Percentiles rank a stretch among this genome's conserved stretches.
Evolutionary conservation across 2,797 vertebrate species (phyloP).

Genomic region (Darevskia nairensis): DNA sequence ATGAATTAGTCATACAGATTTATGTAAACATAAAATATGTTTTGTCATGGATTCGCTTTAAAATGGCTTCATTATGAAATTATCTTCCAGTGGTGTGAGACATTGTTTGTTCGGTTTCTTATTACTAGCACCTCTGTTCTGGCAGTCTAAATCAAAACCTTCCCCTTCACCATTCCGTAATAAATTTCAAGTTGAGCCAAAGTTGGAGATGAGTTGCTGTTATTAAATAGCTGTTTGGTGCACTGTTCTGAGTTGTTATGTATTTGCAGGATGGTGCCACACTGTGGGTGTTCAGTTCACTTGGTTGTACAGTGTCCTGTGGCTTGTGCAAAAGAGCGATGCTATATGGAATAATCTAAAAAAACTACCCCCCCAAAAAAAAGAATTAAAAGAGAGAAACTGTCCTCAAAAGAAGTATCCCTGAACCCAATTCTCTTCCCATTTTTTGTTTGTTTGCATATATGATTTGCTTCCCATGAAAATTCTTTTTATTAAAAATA

Average conservation of each 20-base stretch:
- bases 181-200: not conserved
- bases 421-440: not conserved
- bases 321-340: too few species aligned
- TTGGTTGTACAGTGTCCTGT: too few species aligned
- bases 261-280: too few species aligned
- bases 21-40: conserved; percentile 27
- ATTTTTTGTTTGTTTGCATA: not conserved
- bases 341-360: too few species aligned
- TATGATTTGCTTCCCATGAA: not conserved
- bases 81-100: not conserved
- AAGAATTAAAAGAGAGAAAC: too few species aligned
- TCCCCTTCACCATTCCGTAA: not conserved
- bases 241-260: too few species aligned
- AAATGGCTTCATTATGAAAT: not conserved
- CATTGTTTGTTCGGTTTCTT: not conserved
- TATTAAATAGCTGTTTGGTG: too few species aligned
- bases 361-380: too few species aligned
- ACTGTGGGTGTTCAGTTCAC: too few species aligned
- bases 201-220: not conserved
- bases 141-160: not conserved
- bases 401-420: not conserved
- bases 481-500: too few species aligned
- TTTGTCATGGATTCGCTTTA: conserved; percentile 16
- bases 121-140: not conserved
- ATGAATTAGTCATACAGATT: conserved; percentile 18